Evolutionary conservation across 2,797 vertebrate genomes (phyloP), one percentile per base, ranked within the genome.

Genomic region (Darevskia mixta): DNA sequence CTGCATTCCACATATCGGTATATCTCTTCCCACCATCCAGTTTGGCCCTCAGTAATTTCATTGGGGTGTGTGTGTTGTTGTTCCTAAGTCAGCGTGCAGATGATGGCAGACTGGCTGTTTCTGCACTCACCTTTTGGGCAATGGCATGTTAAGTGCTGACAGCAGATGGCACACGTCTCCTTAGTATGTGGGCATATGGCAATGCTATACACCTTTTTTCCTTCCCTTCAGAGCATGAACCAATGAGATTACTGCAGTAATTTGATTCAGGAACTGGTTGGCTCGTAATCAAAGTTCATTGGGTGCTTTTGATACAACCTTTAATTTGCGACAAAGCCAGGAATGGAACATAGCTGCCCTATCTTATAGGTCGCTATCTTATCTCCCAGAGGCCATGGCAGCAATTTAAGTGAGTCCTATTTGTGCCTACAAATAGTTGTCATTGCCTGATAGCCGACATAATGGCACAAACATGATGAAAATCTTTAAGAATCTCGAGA

Each of bases 401-500:
- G 35, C 85, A 89, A 81, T 45, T 1, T 3, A 76, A 79, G 0
- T 0, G 49, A 93, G 87, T 89, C 89, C 78, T 92, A 41, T 49
- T 76, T 81, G 84, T 92, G 85, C 89, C 86, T 90, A 85, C 84
- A 87, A 90, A 83, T 69, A 69, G 91, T 88, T 87, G 72, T 94
- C 89, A 89, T 95, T 92, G 89, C 7, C 29, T 29, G 69, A 69
- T 76, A 87, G 43, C 58, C 78, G 8, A 92, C 95, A 95, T 95
- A 93, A 95, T 95, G 92, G 86, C 92, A 90, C 85, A 93, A 95
- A 94, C 92, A 93, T 94, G 91, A 91, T 94, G 91, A 72, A 92
- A 96, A 88, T 94, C 90, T 78, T 38, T 76, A 92, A 92, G 92
- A 90, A 92, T 58, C 93, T 71, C 83, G 90, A 93, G 90, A 94